A percentile compares a stretch with the other conserved stretches of the same genome.
Evolutionary conservation across 2,888 invertebrate genomes (phyloP).

Genomic region (Drosophila longiperda): DNA sequence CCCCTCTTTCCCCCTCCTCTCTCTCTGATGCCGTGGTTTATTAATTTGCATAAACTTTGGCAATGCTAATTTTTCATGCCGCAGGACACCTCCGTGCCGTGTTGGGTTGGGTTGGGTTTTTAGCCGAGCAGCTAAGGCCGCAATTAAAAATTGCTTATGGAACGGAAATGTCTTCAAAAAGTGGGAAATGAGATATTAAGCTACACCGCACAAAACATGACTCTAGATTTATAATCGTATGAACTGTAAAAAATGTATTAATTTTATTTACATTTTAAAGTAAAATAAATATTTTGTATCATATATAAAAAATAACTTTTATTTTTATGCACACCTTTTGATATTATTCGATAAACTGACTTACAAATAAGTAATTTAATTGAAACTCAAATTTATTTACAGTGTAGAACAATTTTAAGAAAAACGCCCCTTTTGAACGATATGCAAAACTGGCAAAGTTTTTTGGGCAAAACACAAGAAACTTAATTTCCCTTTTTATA

Average conservation of each 20-base stretch:
- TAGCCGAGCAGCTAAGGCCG: constrained; percentile 59
- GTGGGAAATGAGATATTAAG: not conserved
- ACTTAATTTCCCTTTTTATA: constrained; percentile 68
- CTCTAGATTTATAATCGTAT: not conserved
- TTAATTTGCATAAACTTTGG: constrained; percentile 75
- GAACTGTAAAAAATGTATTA: not conserved
- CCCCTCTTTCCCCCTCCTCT: not conserved
- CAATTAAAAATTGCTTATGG: constrained; percentile 79
- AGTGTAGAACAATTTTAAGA: not conserved
- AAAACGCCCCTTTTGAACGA: constrained; percentile 37
- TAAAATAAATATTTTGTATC: too few species aligned
- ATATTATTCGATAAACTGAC: not conserved
- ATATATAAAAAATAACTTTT: too few species aligned
- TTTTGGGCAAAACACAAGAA: constrained; percentile 46
- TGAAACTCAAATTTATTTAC: not conserved
- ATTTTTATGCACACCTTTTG: too few species aligned
- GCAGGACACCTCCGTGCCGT: constrained; percentile 13
- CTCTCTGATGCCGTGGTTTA: constrained; percentile 56
- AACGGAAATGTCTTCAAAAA: constrained; percentile 60
- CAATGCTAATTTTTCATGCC: constrained; percentile 73
- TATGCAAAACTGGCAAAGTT: constrained; percentile 64
- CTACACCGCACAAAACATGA: not conserved
- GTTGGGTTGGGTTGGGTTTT: constrained; percentile 3
- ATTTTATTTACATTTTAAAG: not conserved
- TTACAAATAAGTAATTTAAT: not conserved